Evolutionary conservation across 2,113 vertebrate genomes (phyloP).

Genomic region (Meriones unguiculatus): DNA sequence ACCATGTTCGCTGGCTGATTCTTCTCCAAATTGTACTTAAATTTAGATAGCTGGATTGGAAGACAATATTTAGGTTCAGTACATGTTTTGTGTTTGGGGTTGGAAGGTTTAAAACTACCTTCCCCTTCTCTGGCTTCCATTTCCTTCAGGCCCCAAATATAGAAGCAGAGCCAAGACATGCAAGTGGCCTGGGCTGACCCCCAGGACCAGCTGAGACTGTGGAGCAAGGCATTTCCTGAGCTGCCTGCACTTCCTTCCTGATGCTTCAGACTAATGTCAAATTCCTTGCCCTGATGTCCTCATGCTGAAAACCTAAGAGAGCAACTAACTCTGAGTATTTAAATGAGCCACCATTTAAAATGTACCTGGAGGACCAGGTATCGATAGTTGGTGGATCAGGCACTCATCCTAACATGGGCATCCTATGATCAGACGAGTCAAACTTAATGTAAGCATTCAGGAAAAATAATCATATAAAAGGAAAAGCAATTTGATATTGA

Average conservation of each 20-base stretch:
- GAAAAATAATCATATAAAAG: not conserved
- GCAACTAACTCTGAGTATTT: not conserved
- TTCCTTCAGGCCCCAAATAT: not conserved
- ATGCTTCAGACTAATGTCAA: not conserved
- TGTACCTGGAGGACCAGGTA: not conserved
- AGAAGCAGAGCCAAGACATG: not conserved
- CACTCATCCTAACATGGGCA: not conserved
- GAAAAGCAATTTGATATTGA: not conserved
- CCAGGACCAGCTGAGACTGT: not conserved
- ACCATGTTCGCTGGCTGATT: not conserved
- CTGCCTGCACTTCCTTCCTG: not conserved
- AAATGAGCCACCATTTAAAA: not conserved
- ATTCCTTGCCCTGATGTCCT: not conserved
- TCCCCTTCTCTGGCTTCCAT: slow-evolving; percentile 4
- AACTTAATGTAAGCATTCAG: not conserved
- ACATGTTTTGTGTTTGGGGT: not conserved
- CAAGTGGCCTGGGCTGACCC: not conserved
- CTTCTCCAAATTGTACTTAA: not conserved
- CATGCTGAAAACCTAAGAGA: not conserved
- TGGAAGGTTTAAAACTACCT: not conserved
- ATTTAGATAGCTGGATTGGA: slow-evolving; percentile 1
- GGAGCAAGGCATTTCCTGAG: not conserved
- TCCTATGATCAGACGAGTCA: not conserved
- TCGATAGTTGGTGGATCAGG: not conserved
- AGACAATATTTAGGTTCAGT: not conserved